These are phyloP conservation scores for Trogon melanurus DNA, from an alignment of 2,113 vertebrate genomes.

Conservation along the genomic window DNA sequence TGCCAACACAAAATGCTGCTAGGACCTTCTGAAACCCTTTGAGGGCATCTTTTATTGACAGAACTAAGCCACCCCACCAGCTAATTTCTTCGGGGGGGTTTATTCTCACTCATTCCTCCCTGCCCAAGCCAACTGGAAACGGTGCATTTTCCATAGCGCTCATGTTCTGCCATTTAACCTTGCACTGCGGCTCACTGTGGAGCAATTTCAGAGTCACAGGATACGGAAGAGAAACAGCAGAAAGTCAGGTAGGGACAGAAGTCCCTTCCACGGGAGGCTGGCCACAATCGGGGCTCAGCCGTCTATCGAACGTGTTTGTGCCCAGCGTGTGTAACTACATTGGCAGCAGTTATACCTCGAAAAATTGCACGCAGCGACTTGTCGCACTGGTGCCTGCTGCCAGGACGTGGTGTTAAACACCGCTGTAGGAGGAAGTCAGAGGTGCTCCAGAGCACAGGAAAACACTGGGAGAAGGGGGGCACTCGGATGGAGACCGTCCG, in stretches of 20 bases:
- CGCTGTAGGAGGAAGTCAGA: neutral
- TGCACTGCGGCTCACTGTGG: neutral
- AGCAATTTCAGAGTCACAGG: neutral
- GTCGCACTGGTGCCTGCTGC: neutral
- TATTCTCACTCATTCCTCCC: neutral
- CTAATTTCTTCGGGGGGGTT: neutral
- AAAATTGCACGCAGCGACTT: neutral
- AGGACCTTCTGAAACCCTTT: neutral
- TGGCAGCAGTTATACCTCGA: neutral
- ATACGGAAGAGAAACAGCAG: neutral
- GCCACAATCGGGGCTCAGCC: neutral
- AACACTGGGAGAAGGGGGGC: neutral
- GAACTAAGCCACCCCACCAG: neutral
- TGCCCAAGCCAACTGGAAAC: neutral
- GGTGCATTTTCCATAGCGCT: neutral
- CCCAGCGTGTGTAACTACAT: neutral
- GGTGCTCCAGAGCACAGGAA: neutral
- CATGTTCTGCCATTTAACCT: neutral
- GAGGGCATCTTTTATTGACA: neutral
- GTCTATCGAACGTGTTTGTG: neutral
- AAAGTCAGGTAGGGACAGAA: neutral
- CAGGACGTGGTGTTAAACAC: neutral
- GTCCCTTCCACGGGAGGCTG: neutral
- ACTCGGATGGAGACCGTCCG: rapidly evolving
- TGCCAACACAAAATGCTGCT: neutral